Conservation (phyloP, 2,797 vertebrate genomes). For the Percopsis omiscomaycus region DNA sequence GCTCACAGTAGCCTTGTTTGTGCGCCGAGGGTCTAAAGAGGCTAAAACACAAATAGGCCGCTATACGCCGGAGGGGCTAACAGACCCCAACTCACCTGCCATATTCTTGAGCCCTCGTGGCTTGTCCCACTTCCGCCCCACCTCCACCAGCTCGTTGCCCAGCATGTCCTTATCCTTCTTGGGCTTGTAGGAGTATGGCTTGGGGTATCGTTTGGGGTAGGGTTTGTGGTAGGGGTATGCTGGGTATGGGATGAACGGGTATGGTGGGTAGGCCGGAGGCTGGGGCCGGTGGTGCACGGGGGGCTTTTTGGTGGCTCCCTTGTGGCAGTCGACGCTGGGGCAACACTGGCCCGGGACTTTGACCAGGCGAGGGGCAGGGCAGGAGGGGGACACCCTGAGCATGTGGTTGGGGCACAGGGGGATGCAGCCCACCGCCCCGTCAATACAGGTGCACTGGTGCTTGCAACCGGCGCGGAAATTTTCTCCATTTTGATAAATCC, state of each 20-base stretch:
- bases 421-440: conserved; percentile 81
- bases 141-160: conserved; percentile 76
- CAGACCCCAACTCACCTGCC: conserved; percentile 64
- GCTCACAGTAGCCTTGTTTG: conserved; percentile 69
- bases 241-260: conserved; percentile 65
- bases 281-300: conserved; percentile 47
- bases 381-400: conserved; percentile 74
- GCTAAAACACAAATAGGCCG: conserved; percentile 64
- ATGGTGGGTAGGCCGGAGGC: conserved; percentile 59
- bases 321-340: conserved; percentile 77
- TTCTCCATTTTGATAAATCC: conserved; percentile 83
- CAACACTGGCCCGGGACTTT: conserved; percentile 84
- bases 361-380: conserved; percentile 75
- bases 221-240: conserved; percentile 60
- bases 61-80: conserved; percentile 52
- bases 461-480: conserved; percentile 82
- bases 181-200: conserved; percentile 67
- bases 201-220: conserved; percentile 54
- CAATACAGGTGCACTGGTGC: conserved; percentile 86
- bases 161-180: conserved; percentile 66
- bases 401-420: conserved; percentile 79
- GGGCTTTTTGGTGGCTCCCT: conserved; percentile 53
- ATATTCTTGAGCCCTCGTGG: conserved; percentile 68
- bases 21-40: conserved; percentile 54
- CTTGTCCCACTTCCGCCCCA: conserved; percentile 72